Evolutionary conservation across 2,797 vertebrate genomes (phyloP).

Genomic region (Darevskia nairensis): DNA sequence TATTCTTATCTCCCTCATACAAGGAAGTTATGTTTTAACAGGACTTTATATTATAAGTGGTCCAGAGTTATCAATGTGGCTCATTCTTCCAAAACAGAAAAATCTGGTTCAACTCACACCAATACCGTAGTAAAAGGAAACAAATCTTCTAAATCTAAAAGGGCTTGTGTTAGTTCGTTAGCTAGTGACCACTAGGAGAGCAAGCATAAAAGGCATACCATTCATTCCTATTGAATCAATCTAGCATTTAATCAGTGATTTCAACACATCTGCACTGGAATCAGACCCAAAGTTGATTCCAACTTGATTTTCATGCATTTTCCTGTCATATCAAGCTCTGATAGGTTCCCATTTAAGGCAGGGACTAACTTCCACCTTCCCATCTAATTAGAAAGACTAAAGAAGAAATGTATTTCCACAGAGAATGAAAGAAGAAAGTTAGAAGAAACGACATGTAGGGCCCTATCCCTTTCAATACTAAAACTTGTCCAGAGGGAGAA

Average conservation of each 20-base stretch:
- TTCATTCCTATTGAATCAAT: not conserved
- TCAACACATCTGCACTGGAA: not conserved
- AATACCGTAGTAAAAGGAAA: not conserved
- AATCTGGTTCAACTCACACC: not conserved
- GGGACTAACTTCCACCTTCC: not conserved
- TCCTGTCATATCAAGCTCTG: not conserved
- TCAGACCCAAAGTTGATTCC: not conserved
- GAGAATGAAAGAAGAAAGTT: not conserved
- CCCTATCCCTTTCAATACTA: not conserved
- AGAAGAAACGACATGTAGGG: not conserved
- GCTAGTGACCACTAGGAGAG: not conserved
- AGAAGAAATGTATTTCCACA: not conserved
- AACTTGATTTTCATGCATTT: not conserved
- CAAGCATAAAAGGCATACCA: not conserved
- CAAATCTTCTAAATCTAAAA: not conserved
- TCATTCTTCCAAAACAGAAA: not conserved
- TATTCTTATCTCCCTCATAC: not conserved
- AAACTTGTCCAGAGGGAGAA: not conserved
- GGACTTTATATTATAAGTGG: constrained; percentile 2
- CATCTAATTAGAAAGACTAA: not conserved
- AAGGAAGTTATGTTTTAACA: not conserved
- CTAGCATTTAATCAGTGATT: not conserved
- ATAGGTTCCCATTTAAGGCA: not conserved
- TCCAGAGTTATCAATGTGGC: not conserved
- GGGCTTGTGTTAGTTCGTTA: not conserved